Evolutionary conservation across 2,113 vertebrate species (phyloP), one percentile per base, ranked within the genome.

Genomic region (Labeo catla): DNA sequence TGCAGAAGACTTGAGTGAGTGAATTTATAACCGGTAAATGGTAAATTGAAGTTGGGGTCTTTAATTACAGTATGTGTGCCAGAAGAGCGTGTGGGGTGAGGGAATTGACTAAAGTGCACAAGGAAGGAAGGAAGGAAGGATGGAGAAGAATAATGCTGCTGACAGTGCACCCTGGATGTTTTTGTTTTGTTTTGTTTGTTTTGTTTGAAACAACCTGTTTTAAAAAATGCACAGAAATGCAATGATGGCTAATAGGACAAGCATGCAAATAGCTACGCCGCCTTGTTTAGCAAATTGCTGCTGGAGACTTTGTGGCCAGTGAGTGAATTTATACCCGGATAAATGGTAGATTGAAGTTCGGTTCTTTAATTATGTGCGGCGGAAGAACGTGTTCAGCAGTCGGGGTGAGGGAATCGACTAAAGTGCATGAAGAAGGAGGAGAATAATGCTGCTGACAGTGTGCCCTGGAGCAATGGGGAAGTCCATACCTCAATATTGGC

Each of bases 21-120:
- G 89, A 92, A 94, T 94, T 94, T 39, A 39, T 39, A 89, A 87
- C 91, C 84, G 76, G 77, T 90, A 94, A 93, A 94, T 93, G 88
- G 91, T 61, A 88, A 76, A 93, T 87, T 91, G 90, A 89, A 84
- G 90, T 90, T 88, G 88, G 86, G 79, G 80, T 84, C 91, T 93
- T 90, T 93, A 94, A 94, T 95, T 94, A 28, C 28, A 28, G 28
- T 28, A 94, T 90, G 78, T 84, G 70, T 79, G 86, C 87, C 86
- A 57, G 92, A 92, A 92, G 89, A 91, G 90, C 90, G 23, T 72
- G 81, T 89, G 23, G 83, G 86, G 52, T 19, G 63, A 80, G 80
- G 43, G 73, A 84, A 87, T 88, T 45, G 86, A 89, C 76, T 65
- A 61, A 76, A 78, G 86, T 28, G 39, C 4, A 23, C 36, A n/a